Evolutionary conservation across 2,888 invertebrate genomes (phyloP).

Genomic region (Hydriomena furcata): DNA sequence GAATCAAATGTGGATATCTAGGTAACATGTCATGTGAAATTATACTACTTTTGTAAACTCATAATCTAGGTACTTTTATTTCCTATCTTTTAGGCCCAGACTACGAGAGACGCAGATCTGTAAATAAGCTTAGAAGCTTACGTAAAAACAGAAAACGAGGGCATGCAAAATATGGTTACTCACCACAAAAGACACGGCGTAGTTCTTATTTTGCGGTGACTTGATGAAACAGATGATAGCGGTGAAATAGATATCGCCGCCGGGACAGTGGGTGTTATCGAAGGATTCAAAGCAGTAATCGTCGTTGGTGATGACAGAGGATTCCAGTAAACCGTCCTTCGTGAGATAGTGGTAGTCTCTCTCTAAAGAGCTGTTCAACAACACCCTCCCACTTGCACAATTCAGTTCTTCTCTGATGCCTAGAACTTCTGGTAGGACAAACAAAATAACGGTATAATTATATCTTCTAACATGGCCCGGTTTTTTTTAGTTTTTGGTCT

Average conservation of each 20-base stretch:
- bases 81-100: too few relatives aligned
- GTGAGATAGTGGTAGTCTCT: slow-evolving; percentile 56
- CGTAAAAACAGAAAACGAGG: too few relatives aligned
- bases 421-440: slow-evolving; percentile 52
- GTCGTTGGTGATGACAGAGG: slow-evolving; percentile 42
- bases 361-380: slow-evolving; percentile 50
- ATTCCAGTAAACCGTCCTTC: slow-evolving; percentile 49
- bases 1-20: too few relatives aligned
- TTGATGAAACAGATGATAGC: slow-evolving; percentile 64
- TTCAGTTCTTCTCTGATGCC: slow-evolving; percentile 56
- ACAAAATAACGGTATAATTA: neutral
- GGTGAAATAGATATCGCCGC: slow-evolving; percentile 48
- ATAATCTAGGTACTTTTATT: too few relatives aligned
- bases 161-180: too few relatives aligned
- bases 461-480: too few relatives aligned
- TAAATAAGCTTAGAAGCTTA: too few relatives aligned
- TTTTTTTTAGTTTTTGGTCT: too few relatives aligned
- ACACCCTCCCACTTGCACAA: slow-evolving; percentile 56
- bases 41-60: too few relatives aligned
- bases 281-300: slow-evolving; percentile 74
- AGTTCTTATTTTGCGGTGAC: slow-evolving; percentile 51
- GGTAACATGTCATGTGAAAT: too few relatives aligned
- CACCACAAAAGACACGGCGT: slow-evolving; percentile 66
- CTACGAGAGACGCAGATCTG: too few relatives aligned
- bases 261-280: slow-evolving; percentile 58